A percentile compares a stretch with the other conserved stretches of the same genome.
phyloP scores from a whole-genome alignment of 1,140 invertebrate species.

The Panagrolaimus sp. region DNA sequence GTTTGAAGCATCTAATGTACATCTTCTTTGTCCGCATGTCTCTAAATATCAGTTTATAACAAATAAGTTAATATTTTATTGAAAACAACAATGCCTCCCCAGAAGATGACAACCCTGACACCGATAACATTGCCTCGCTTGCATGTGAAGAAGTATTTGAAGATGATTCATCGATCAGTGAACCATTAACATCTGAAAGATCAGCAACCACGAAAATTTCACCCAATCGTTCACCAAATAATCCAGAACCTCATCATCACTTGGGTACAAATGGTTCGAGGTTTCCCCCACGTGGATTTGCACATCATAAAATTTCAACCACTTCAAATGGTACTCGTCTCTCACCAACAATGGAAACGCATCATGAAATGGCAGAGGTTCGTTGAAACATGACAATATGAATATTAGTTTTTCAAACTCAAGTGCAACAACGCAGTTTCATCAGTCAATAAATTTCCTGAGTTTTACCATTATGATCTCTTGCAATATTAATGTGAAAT shows the following conservation, averaged over 20 bases:
- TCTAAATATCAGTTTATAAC: too few species aligned
- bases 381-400: too few species aligned
- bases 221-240: not conserved
- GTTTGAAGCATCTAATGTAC: too few species aligned
- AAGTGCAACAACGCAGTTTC: not conserved
- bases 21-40: too few species aligned
- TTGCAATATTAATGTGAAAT: too few species aligned
- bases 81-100: conserved; percentile 15
- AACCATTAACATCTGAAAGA: not conserved
- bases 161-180: conserved; percentile 36
- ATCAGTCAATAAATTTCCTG: too few species aligned
- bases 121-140: conserved; percentile 30
- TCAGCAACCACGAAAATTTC: not conserved
- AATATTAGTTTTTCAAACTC: too few species aligned
- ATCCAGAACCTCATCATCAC: not conserved
- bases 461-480: too few species aligned
- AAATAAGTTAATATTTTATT: not conserved
- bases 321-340: not conserved
- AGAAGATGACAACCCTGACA: not conserved
- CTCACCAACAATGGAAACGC: conserved; percentile 3
- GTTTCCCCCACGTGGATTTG: not conserved
- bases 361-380: conserved; percentile 3
- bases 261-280: not conserved
- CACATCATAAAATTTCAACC: not conserved
- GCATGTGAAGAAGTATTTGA: conserved; percentile 57